Conservation (phyloP, 2,888 invertebrate genomes). For the Poecilobothrus nobilitatus region DNA sequence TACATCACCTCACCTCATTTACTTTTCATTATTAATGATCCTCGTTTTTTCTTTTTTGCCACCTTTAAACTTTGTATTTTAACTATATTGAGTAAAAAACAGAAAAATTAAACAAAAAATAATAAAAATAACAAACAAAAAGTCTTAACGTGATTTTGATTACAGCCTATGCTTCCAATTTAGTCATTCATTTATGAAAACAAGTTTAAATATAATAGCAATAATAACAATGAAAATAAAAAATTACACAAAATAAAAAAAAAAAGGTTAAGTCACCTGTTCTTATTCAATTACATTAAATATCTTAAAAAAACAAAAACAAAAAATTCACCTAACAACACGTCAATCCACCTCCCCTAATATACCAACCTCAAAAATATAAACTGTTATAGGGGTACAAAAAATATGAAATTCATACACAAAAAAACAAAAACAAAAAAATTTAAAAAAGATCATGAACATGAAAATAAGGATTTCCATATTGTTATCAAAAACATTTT, state of each 20-base stretch:
- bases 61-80: too few relatives aligned
- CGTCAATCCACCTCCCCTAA: too few relatives aligned
- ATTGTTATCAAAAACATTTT: background rate
- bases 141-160: background rate
- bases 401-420: too few relatives aligned
- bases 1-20: background rate
- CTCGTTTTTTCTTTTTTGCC: background rate
- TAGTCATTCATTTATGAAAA: background rate
- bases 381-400: too few relatives aligned
- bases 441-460: too few relatives aligned
- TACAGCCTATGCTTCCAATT: background rate
- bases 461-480: too few relatives aligned
- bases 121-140: background rate
- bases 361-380: too few relatives aligned
- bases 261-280: background rate
- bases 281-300: background rate
- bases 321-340: too few relatives aligned
- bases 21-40: background rate
- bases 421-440: too few relatives aligned
- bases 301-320: too few relatives aligned
- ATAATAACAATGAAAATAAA: background rate
- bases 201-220: background rate
- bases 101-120: background rate
- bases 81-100: too few relatives aligned
- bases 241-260: background rate